Evolutionary conservation across 1,140 invertebrate genomes (phyloP).

Genomic region (Bicyclus anynana): DNA sequence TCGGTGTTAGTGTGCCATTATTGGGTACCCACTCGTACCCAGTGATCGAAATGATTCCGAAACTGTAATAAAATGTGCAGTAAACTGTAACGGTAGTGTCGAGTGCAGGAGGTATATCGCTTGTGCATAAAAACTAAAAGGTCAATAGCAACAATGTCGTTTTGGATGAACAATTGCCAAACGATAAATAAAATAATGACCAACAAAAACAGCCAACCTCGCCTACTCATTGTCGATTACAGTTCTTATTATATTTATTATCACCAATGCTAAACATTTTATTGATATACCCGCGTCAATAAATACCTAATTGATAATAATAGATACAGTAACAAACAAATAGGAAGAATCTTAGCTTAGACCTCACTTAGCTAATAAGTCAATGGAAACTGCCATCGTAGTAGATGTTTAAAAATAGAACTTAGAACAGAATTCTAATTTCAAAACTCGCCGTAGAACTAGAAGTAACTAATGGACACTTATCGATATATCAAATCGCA

Average conservation of each 20-base stretch:
- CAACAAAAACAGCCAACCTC: slow-evolving; percentile 57
- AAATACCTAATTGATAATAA: background rate
- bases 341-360: too few species aligned
- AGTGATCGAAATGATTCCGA: background rate
- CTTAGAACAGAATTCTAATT: background rate
- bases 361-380: background rate
- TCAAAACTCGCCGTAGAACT: background rate
- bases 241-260: slow-evolving; percentile 36
- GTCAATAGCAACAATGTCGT: slow-evolving; percentile 61
- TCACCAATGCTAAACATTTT: slow-evolving; percentile 36
- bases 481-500: slow-evolving; percentile 56
- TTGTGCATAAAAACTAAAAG: slow-evolving; percentile 47
- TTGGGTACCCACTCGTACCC: background rate
- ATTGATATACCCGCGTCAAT: background rate
- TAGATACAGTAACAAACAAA: too few species aligned
- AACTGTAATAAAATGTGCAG: background rate
- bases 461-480: slow-evolving; percentile 12
- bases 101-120: slow-evolving; percentile 1
- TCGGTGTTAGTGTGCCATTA: background rate
- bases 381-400: background rate
- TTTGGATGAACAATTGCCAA: slow-evolving; percentile 55
- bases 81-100: slow-evolving; percentile 1
- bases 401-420: background rate
- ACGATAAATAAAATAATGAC: slow-evolving; percentile 56
- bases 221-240: slow-evolving; percentile 56